These are phyloP conservation scores for Helicoverpa assulta DNA, from an alignment of 2,888 invertebrate species.

Conservation along the genomic window DNA sequence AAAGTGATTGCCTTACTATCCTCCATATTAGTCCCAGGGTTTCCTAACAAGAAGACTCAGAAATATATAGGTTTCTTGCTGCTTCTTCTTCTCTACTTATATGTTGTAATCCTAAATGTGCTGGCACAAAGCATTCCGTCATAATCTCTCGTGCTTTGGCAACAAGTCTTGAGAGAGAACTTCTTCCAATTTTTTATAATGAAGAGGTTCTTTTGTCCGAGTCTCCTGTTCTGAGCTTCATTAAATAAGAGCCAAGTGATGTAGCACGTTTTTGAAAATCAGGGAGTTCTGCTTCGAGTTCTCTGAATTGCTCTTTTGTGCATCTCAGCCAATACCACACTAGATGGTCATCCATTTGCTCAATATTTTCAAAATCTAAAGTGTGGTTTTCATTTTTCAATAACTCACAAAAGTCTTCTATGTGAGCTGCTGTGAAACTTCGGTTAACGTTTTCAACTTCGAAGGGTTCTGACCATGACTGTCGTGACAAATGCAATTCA, in stretches of 20 bases:
- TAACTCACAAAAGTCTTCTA: constrained; percentile 11
- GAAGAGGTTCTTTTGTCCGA: background rate
- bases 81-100: too few relatives aligned
- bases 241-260: constrained; percentile 5
- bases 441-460: background rate
- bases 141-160: constrained; percentile 12
- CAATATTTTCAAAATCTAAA: constrained; percentile 14
- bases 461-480: constrained; percentile 6
- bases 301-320: constrained; percentile 8
- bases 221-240: background rate
- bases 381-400: background rate
- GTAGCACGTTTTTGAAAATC: constrained; percentile 7
- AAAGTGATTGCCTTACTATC: too few relatives aligned
- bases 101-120: background rate
- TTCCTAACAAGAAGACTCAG: too few relatives aligned
- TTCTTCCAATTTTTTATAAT: background rate
- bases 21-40: too few relatives aligned
- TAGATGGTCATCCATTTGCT: constrained; percentile 5
- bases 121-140: constrained; percentile 6
- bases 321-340: constrained; percentile 10
- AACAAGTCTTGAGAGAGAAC: background rate
- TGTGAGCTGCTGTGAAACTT: constrained; percentile 7
- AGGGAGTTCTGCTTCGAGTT: constrained; percentile 4
- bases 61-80: too few relatives aligned
- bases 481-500: constrained; percentile 11